Evolutionary conservation across 2,797 vertebrate species (phyloP).

Genomic region (Mus minutoides): DNA sequence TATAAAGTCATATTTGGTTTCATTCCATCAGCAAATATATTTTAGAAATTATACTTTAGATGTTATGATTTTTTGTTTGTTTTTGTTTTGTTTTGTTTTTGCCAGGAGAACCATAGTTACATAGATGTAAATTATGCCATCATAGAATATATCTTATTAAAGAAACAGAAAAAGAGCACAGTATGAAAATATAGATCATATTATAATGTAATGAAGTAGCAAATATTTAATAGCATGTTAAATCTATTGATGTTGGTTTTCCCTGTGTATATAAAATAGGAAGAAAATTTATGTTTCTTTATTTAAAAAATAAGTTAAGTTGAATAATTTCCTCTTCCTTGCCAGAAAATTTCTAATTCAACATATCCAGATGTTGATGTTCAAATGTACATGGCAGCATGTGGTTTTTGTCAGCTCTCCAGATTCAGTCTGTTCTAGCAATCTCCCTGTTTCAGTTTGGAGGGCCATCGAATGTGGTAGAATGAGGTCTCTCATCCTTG

Average conservation of each 20-base stretch:
- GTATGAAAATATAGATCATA: not conserved
- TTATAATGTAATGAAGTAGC: not conserved
- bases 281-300: not conserved
- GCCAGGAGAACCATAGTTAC: not conserved
- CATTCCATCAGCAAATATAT: not conserved
- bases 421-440: not conserved
- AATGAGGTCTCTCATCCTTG: not conserved
- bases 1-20: not conserved
- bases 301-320: not conserved
- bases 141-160: not conserved
- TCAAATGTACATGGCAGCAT: not conserved
- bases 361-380: not conserved
- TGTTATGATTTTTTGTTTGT: too few species aligned
- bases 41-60: too few species aligned
- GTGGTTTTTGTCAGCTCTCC: not conserved
- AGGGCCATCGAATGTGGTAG: not conserved
- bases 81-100: too few species aligned
- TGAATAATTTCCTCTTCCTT: not conserved
- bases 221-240: not conserved
- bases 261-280: not conserved
- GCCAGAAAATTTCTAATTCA: not conserved
- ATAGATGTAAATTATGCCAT: not conserved
- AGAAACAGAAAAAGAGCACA: not conserved
- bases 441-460: not conserved
- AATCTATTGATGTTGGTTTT: not conserved